phyloP scores from a whole-genome alignment of 92 coral and sea anemone species.

The Hydrozoanthus gracilis region DNA sequence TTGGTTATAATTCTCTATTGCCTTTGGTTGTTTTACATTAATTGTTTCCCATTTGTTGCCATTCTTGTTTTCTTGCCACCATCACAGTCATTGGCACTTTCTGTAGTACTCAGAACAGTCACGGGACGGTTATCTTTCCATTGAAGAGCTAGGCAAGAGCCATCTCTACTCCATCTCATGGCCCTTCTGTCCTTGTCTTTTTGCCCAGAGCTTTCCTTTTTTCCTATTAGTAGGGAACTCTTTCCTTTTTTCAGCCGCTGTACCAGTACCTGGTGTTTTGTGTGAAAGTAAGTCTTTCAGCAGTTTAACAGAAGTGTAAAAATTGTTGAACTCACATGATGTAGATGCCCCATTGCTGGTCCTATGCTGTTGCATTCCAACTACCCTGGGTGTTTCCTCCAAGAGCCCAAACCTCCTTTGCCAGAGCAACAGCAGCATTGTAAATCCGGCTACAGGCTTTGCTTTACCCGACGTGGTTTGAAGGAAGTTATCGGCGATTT shows the following conservation, averaged over 20 bases:
- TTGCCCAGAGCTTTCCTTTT: background rate
- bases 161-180: slow-evolving; percentile 38
- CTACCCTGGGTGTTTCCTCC: too few species aligned
- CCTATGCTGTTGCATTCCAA: too few species aligned
- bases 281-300: slow-evolving; percentile 11
- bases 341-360: too few species aligned
- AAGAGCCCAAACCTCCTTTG: too few species aligned
- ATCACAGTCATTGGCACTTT: slow-evolving; percentile 34
- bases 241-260: background rate
- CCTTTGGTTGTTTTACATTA: slow-evolving; percentile 40
- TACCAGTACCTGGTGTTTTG: slow-evolving; percentile 31
- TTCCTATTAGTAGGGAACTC: slow-evolving; percentile 29
- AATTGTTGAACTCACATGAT: slow-evolving; percentile 49
- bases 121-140: slow-evolving; percentile 45
- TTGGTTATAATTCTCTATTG: slow-evolving; percentile 28
- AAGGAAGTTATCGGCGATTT: too few species aligned
- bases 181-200: background rate
- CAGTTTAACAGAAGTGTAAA: slow-evolving; percentile 20
- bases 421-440: too few species aligned
- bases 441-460: slow-evolving; percentile 39
- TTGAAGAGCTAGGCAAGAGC: slow-evolving; percentile 19
- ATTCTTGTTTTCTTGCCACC: slow-evolving; percentile 6
- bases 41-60: slow-evolving; percentile 1
- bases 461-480: too few species aligned
- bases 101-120: slow-evolving; percentile 41